Conservation (phyloP, 64 coral and sea anemone species). For the Pocillopora verrucosa region DNA sequence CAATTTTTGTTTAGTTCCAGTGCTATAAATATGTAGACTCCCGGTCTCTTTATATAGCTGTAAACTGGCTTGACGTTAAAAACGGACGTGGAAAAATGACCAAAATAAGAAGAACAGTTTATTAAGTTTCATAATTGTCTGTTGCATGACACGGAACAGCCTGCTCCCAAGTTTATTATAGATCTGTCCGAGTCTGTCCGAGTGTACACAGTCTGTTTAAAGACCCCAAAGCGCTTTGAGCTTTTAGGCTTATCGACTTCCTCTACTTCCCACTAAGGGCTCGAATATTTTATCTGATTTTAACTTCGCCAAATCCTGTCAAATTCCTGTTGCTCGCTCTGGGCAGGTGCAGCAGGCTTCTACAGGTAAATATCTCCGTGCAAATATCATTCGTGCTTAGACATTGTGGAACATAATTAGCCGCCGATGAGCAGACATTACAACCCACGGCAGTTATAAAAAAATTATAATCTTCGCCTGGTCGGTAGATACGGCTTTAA, state of each 20-base stretch:
- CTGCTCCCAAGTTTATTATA: background rate
- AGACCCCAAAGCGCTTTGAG: background rate
- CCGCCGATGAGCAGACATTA: background rate
- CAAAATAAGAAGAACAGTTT: background rate
- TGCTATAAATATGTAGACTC: constrained; percentile 8
- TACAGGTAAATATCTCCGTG: background rate
- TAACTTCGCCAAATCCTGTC: background rate
- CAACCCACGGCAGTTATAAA: constrained; percentile 1
- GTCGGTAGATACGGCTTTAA: constrained; percentile 22
- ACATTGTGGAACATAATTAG: background rate
- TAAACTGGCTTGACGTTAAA: background rate
- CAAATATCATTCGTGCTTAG: background rate
- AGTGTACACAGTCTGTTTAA: too few species aligned
- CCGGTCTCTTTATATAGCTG: background rate
- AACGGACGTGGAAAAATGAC: background rate
- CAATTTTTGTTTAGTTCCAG: background rate
- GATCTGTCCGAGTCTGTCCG: too few species aligned
- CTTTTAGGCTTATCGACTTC: background rate
- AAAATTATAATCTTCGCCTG: background rate
- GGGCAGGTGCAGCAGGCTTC: background rate
- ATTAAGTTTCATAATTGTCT: background rate
- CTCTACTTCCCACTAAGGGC: background rate
- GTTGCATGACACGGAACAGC: background rate
- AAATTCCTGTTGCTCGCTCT: background rate
- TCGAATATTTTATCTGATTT: background rate